These are phyloP conservation scores for Bellardia bayeri DNA, from an alignment of 2,888 invertebrate genomes.

Conservation along the genomic window DNA sequence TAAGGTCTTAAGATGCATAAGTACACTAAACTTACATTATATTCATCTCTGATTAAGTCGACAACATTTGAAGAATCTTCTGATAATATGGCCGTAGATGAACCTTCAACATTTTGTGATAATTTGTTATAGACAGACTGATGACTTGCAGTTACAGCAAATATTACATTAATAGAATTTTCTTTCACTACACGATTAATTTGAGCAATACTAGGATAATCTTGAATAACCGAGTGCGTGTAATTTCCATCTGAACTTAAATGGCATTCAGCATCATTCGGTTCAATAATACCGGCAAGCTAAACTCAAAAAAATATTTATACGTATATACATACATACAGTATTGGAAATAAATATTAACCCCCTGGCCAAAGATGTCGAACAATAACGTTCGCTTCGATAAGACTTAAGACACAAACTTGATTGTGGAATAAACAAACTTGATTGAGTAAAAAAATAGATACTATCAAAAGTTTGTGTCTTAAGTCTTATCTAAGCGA, in stretches of 20 bases:
- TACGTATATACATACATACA: no score
- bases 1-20: no score
- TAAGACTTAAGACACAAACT: no score
- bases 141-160: conserved; percentile 96
- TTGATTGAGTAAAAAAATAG: no score
- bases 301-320: conserved; percentile 78
- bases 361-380: no score
- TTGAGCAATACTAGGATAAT: conserved; percentile 99
- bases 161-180: conserved; percentile 98
- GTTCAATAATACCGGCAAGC: conserved; percentile 95
- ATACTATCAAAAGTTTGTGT: no score
- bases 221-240: conserved; percentile 93
- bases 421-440: no score
- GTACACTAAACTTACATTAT: conserved; percentile 87
- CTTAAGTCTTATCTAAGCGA: no score
- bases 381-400: no score
- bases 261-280: conserved; percentile 96
- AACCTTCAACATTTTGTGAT: conserved; percentile 95
- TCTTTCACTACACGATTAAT: conserved; percentile 95
- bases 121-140: conserved; percentile 93
- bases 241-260: conserved; percentile 90
- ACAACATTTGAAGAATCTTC: conserved; percentile 98
- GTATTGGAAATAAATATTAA: no score
- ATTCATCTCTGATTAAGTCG: conserved; percentile 95
- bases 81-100: conserved; percentile 94